A percentile compares a stretch with the other conserved stretches of the same genome.
These are phyloP conservation scores for Brachypteracias leptosomus DNA, from an alignment of 2,113 vertebrate genomes.

Conservation along the genomic window DNA sequence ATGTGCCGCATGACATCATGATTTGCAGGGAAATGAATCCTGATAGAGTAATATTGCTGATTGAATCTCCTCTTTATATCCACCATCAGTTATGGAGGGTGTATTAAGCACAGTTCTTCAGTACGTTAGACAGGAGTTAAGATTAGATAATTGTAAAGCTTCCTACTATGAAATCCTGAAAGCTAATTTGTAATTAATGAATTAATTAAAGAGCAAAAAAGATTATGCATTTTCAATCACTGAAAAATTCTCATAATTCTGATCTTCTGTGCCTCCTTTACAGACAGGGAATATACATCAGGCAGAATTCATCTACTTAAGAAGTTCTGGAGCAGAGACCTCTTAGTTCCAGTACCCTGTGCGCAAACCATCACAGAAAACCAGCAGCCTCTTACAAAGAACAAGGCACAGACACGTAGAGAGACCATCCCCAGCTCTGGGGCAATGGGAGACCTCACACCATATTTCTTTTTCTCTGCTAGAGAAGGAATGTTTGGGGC, in stretches of 20 bases:
- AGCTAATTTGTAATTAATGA: constrained; percentile 43
- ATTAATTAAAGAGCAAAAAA: constrained; percentile 22
- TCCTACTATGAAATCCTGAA: background rate
- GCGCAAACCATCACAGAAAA: background rate
- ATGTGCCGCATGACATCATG: background rate
- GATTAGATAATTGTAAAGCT: constrained; percentile 19
- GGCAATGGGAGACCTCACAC: background rate
- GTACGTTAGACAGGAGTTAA: background rate
- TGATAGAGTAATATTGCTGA: background rate
- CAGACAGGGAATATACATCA: background rate
- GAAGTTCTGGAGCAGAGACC: background rate
- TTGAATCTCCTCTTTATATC: background rate
- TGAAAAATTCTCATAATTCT: background rate
- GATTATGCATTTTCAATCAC: background rate
- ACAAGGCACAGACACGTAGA: fast-evolving
- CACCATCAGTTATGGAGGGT: background rate
- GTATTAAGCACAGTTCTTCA: background rate
- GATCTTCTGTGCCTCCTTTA: background rate
- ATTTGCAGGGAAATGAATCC: background rate
- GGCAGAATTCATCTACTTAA: background rate
- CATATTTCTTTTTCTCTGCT: background rate
- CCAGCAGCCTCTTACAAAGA: background rate
- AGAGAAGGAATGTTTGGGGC: background rate
- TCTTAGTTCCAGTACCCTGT: background rate
- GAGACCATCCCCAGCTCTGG: fast-evolving